Conservation (phyloP, 2,888 invertebrate species). For the Xestobium rufovillosum region DNA sequence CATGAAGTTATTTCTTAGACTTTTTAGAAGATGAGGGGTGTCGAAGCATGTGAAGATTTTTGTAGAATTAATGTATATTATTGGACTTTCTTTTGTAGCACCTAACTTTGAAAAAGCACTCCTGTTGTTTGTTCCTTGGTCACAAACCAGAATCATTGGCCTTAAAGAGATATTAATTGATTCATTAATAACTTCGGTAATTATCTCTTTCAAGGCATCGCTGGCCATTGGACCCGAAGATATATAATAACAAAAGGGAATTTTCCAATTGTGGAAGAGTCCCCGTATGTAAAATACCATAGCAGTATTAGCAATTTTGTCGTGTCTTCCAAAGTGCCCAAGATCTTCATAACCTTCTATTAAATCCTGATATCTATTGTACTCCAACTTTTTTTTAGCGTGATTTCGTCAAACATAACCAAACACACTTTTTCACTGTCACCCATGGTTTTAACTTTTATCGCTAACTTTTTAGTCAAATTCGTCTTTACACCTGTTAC, state of each 20-base stretch:
- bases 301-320: constrained; percentile 17
- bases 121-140: constrained; percentile 17
- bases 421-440: constrained; percentile 19
- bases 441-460: constrained; percentile 24
- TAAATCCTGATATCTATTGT: constrained; percentile 14
- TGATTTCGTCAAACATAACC: constrained; percentile 21
- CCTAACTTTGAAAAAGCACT: constrained; percentile 13
- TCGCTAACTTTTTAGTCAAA: constrained; percentile 21
- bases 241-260: constrained; percentile 16
- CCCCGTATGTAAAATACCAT: constrained; percentile 16
- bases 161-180: constrained; percentile 9
- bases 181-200: constrained; percentile 9
- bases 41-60: constrained; percentile 17
- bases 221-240: constrained; percentile 14
- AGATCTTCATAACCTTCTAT: constrained; percentile 21
- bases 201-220: constrained; percentile 12
- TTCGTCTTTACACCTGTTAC: no score
- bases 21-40: no score
- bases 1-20: no score
- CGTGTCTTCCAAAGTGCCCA: constrained; percentile 15
- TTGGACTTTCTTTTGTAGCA: constrained; percentile 12
- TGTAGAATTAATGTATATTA: constrained; percentile 8
- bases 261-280: constrained; percentile 15
- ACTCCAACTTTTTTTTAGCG: constrained; percentile 18
- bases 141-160: constrained; percentile 14